phyloP scores from a whole-genome alignment of 2,797 vertebrate species.

The Ambastaia sidthimunki region DNA sequence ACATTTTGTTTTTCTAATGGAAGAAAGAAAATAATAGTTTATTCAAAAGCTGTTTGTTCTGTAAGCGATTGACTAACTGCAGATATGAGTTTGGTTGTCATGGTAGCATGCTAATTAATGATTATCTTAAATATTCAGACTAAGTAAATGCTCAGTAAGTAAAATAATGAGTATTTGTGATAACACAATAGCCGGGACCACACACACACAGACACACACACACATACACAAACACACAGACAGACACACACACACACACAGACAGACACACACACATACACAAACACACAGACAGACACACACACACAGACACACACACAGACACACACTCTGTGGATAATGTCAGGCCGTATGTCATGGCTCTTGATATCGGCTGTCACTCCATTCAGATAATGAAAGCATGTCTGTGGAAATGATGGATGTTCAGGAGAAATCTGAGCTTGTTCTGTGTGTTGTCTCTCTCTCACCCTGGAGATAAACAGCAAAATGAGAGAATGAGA shows the following conservation, averaged over 20 bases:
- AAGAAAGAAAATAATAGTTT: neutral
- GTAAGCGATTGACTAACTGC: slow-evolving; percentile 46
- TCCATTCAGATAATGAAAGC: slow-evolving; percentile 49
- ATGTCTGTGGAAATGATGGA: slow-evolving; percentile 71
- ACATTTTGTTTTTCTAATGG: neutral
- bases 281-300: slow-evolving; percentile 27
- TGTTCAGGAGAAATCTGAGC: slow-evolving; percentile 64
- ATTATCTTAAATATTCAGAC: slow-evolving; percentile 73
- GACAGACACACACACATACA: slow-evolving; percentile 30
- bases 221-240: slow-evolving; percentile 40
- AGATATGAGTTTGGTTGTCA: slow-evolving; percentile 63
- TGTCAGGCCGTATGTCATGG: slow-evolving; percentile 14
- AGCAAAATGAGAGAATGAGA: neutral
- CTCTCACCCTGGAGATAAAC: slow-evolving; percentile 54
- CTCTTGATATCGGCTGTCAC: slow-evolving; percentile 30
- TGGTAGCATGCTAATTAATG: slow-evolving; percentile 74
- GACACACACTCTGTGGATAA: slow-evolving; percentile 18
- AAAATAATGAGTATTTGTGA: neutral
- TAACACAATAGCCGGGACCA: slow-evolving; percentile 16
- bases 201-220: slow-evolving; percentile 36
- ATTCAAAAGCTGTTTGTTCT: slow-evolving; percentile 55
- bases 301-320: slow-evolving; percentile 57
- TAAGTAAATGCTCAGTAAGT: neutral
- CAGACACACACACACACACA: slow-evolving; percentile 23
- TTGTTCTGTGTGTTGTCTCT: slow-evolving; percentile 64